Evolutionary conservation across 2,888 invertebrate species (phyloP).

Genomic region (Celastrina argiolus): DNA sequence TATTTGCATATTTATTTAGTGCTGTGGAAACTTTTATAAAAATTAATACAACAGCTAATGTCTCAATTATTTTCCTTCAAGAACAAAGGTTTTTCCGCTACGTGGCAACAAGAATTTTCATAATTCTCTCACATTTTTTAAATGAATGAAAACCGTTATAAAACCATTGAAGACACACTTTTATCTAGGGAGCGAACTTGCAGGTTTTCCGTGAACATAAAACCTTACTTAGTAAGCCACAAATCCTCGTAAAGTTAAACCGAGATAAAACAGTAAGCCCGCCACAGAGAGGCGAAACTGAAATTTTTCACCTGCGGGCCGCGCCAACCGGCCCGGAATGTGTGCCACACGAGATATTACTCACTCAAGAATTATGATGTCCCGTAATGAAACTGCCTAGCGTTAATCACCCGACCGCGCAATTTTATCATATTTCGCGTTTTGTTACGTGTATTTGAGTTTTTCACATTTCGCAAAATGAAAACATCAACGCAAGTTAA

Average conservation of each 20-base stretch:
- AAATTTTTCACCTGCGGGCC: constrained; percentile 73
- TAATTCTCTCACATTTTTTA: not conserved
- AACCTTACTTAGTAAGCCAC: constrained; percentile 76
- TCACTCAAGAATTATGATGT: constrained; percentile 68
- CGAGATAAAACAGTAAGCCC: constrained; percentile 76
- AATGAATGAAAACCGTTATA: constrained; percentile 27
- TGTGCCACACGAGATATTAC: constrained; percentile 66
- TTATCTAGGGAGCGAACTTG: constrained; percentile 67
- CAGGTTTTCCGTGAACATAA: constrained; percentile 70
- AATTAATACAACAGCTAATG: not conserved
- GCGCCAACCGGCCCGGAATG: constrained; percentile 42
- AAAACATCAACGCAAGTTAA: not conserved
- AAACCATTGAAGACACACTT: constrained; percentile 54
- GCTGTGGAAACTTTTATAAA: not conserved
- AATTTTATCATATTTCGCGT: constrained; percentile 35
- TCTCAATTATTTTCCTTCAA: not conserved
- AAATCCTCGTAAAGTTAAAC: constrained; percentile 77
- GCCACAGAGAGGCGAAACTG: constrained; percentile 62
- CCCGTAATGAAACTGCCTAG: constrained; percentile 63
- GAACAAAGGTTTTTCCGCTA: not conserved
- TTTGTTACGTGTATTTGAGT: constrained; percentile 27
- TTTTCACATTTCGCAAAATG: constrained; percentile 29
- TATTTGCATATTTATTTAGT: not conserved
- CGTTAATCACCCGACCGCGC: constrained; percentile 44
- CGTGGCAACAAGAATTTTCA: not conserved